Evolutionary conservation across 2,888 invertebrate genomes (phyloP).

Genomic region (Piscicola geometra): DNA sequence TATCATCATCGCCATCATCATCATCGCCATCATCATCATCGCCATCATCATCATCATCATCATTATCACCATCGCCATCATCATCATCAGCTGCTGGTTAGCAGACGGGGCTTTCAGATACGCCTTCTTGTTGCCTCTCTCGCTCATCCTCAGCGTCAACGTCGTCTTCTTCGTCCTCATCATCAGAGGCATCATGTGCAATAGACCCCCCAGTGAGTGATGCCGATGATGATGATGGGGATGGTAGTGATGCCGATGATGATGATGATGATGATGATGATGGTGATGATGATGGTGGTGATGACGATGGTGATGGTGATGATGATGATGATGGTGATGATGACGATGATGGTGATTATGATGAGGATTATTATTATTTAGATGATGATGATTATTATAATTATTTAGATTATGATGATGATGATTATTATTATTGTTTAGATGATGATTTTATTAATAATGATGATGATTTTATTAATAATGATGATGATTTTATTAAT

Average conservation of each 20-base stretch:
- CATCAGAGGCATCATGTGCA: constrained; percentile 48
- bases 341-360: constrained; percentile 34
- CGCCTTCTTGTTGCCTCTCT: constrained; percentile 50
- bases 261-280: constrained; percentile 35
- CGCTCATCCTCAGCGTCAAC: constrained; percentile 47
- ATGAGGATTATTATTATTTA: no score
- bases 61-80: constrained; percentile 40
- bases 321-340: constrained; percentile 34
- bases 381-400: not conserved
- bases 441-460: no score
- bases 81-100: constrained; percentile 51
- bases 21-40: constrained; percentile 7
- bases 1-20: not conserved
- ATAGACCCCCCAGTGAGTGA: constrained; percentile 43
- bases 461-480: no score
- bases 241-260: constrained; percentile 29
- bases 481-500: no score
- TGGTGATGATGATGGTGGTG: constrained; percentile 34
- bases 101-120: constrained; percentile 49
- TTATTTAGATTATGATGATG: no score
- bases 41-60: constrained; percentile 13
- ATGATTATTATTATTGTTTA: no score
- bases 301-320: constrained; percentile 32
- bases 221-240: constrained; percentile 26
- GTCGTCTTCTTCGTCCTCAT: constrained; percentile 45